Percentiles rank a stretch among this genome's conserved stretches.
Conservation (phyloP, 2,888 invertebrate species). For the Coenonympha arcania region DNA sequence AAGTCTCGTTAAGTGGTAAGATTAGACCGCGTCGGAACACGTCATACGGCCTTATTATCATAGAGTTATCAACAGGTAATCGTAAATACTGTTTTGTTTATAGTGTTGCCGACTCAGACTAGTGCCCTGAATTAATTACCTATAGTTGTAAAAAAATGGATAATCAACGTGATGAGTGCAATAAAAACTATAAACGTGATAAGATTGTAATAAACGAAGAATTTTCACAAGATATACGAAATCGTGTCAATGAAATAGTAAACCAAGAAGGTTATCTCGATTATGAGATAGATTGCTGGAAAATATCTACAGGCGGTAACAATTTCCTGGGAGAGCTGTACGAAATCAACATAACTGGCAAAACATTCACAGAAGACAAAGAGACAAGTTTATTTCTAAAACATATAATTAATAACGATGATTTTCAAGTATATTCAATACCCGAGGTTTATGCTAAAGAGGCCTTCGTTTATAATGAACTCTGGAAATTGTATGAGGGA, state of each 20-base stretch:
- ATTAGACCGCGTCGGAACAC: no score
- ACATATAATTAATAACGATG: conserved; percentile 33
- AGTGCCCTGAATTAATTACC: no score
- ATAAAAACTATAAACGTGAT: conserved; percentile 8
- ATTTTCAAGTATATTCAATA: conserved; percentile 37
- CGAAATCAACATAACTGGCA: conserved; percentile 39
- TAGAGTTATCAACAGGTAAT: no score
- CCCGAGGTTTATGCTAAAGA: conserved; percentile 40
- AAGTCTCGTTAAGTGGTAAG: no score
- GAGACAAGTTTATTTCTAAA: conserved; percentile 46
- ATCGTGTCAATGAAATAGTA: conserved; percentile 29
- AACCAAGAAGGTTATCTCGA: conserved; percentile 31
- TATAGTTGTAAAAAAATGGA: conserved; percentile 8
- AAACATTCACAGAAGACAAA: conserved; percentile 27
- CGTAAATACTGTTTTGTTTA: neutral
- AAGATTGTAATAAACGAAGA: conserved; percentile 14
- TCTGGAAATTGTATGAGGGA: conserved; percentile 35
- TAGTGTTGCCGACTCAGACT: no score
- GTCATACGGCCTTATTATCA: no score
- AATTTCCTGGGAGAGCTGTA: conserved; percentile 42
- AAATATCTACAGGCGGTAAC: conserved; percentile 35
- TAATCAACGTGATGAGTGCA: neutral
- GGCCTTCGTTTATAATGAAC: conserved; percentile 41
- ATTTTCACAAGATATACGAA: conserved; percentile 17
- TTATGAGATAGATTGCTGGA: conserved; percentile 30